These are phyloP conservation scores for Alosa sapidissima DNA, from an alignment of 2,797 vertebrate species.

Conservation along the genomic window DNA sequence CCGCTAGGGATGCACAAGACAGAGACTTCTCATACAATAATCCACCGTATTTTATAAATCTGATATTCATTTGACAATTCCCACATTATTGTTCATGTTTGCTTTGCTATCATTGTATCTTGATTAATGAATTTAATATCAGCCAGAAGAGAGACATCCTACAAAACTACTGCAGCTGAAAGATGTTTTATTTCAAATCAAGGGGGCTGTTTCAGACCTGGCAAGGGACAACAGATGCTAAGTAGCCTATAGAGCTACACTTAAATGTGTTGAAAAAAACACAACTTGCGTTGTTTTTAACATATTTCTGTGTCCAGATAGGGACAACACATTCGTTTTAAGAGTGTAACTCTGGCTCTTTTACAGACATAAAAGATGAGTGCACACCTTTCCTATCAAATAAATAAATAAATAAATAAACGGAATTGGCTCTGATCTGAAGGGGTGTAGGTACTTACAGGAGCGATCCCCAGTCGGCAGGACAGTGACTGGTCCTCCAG, in stretches of 20 bases:
- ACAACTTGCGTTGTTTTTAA: too few species aligned
- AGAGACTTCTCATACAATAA: background rate
- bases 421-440: background rate
- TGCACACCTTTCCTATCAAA: too few species aligned
- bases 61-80: background rate
- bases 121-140: background rate
- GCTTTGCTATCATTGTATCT: background rate
- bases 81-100: background rate
- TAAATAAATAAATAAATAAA: too few species aligned
- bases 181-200: too few species aligned
- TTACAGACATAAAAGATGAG: too few species aligned
- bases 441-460: conserved; percentile 55
- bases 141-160: background rate
- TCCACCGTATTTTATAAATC: background rate
- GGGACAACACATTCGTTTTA: too few species aligned
- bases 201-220: too few species aligned
- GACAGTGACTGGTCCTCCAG: background rate
- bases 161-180: background rate
- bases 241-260: too few species aligned
- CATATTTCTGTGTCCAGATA: too few species aligned
- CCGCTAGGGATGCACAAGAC: conserved; percentile 32
- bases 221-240: too few species aligned
- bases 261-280: too few species aligned
- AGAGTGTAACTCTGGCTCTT: too few species aligned
- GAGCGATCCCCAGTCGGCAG: conserved; percentile 50